Conservation (phyloP, 2,113 vertebrate species). For the Eretmochelys imbricata region DNA sequence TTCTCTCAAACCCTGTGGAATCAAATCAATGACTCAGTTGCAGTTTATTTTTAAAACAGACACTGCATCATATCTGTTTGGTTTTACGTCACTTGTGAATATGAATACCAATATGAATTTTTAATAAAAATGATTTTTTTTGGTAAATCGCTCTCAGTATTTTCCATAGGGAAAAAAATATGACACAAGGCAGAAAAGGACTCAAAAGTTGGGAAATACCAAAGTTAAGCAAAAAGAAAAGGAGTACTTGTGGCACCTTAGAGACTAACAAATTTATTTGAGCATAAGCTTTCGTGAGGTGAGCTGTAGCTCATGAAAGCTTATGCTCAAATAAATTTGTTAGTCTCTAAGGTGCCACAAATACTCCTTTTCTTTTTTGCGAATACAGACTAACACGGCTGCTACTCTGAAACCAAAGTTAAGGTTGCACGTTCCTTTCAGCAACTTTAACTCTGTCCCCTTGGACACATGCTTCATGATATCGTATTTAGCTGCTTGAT, state of each 20-base stretch:
- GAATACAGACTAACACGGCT: too few species aligned
- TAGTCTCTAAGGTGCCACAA: too few species aligned
- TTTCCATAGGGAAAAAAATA: not conserved
- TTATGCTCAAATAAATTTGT: too few species aligned
- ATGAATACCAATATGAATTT: conserved; percentile 31
- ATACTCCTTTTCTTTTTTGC: too few species aligned
- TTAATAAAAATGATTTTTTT: conserved; percentile 47
- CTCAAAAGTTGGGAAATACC: not conserved
- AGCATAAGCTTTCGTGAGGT: too few species aligned
- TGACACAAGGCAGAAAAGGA: not conserved
- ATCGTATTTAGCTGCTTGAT: conserved; percentile 18
- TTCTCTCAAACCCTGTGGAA: not conserved
- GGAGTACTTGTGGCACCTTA: too few species aligned
- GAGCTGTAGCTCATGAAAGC: too few species aligned
- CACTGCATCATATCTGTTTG: not conserved
- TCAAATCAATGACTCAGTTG: conserved; percentile 30
- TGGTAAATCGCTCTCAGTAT: conserved; percentile 12
- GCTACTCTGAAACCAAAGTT: not conserved
- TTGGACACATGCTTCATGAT: not conserved
- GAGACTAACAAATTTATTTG: too few species aligned
- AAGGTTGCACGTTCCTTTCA: not conserved
- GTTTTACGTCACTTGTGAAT: conserved; percentile 72
- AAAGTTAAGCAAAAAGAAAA: not conserved
- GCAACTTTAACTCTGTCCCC: not conserved
- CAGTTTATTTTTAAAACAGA: conserved; percentile 62